phyloP scores from a whole-genome alignment of 2,113 vertebrate species.

The Nestor notabilis region DNA sequence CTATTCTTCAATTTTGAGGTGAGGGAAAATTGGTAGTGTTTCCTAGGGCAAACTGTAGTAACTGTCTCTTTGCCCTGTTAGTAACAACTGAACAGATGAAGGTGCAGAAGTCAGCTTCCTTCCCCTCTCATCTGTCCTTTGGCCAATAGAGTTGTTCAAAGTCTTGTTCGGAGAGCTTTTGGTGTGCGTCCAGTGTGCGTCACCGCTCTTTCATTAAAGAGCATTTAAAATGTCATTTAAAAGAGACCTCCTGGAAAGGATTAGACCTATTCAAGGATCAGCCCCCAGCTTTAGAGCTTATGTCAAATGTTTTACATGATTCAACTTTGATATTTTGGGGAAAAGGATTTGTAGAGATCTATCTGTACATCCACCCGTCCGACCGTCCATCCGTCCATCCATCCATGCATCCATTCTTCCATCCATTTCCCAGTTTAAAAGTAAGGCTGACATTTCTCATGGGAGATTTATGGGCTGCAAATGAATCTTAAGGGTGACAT shows the following conservation, averaged over 20 bases:
- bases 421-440: not conserved
- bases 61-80: not conserved
- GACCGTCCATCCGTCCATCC: not conserved
- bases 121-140: not conserved
- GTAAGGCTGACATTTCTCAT: not conserved
- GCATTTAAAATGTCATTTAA: not conserved
- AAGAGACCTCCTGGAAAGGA: not conserved
- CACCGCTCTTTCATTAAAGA: not conserved
- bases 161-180: not conserved
- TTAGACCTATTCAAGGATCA: not conserved
- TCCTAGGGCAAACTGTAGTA: not conserved
- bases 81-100: not conserved
- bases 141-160: not conserved
- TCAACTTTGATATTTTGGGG: not conserved
- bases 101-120: not conserved
- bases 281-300: not conserved
- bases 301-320: not conserved
- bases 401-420: not conserved
- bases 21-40: not conserved
- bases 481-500: not conserved
- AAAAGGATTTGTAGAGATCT: not conserved
- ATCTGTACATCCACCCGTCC: not conserved
- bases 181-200: accelerated
- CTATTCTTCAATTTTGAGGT: not conserved
- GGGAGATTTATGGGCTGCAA: not conserved